phyloP scores from a whole-genome alignment of 1,140 invertebrate genomes.

The Drosophila lacertosa region DNA sequence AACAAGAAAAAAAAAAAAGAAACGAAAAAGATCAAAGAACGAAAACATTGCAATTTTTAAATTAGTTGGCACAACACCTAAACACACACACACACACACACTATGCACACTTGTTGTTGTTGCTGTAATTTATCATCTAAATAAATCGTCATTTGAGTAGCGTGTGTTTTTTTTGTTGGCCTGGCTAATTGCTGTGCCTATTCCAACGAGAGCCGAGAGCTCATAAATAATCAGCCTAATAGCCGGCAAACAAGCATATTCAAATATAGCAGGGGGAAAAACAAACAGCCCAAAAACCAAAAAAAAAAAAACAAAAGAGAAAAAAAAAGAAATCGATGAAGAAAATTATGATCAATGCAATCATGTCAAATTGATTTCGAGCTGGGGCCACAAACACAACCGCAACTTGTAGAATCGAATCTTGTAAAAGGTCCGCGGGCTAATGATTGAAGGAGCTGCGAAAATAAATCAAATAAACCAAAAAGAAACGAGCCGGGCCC shows the following conservation, averaged over 20 bases:
- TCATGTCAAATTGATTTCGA: conserved; percentile 77
- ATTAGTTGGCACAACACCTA: conserved; percentile 5
- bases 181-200: conserved; percentile 41
- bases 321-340: conserved; percentile 12
- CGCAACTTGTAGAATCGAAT: conserved; percentile 11
- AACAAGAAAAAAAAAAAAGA: background rate
- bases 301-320: conserved; percentile 1
- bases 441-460: conserved; percentile 73
- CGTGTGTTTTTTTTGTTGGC: background rate
- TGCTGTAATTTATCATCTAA: conserved; percentile 21
- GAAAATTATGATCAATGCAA: conserved; percentile 75
- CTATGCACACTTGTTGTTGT: background rate
- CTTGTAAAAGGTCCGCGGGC: conserved; percentile 18
- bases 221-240: conserved; percentile 68
- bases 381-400: conserved; percentile 22
- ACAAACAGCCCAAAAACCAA: conserved; percentile 19
- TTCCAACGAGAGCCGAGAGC: conserved; percentile 44
- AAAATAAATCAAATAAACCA: conserved; percentile 75
- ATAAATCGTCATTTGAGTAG: conserved; percentile 16
- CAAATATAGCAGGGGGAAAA: conserved; percentile 11
- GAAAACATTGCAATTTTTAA: conserved; percentile 17
- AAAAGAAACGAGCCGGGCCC: conserved; percentile 53
- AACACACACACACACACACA: background rate
- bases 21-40: background rate
- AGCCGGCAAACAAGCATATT: conserved; percentile 59